phyloP scores from a whole-genome alignment of 1,140 invertebrate genomes.

The Nasonia longicornis region DNA sequence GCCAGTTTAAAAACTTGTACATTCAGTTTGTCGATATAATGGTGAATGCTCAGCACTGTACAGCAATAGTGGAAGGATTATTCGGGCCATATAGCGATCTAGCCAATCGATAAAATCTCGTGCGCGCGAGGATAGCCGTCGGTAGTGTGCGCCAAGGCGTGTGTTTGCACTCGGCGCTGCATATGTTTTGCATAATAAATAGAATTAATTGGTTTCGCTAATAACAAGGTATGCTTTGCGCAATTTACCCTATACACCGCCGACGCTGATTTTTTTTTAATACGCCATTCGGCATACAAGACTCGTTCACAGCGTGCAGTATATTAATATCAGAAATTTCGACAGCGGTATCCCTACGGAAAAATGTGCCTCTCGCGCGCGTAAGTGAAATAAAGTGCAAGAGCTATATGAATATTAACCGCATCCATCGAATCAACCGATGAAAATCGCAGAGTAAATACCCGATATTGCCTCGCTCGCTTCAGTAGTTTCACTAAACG shows the following conservation, averaged over 20 bases:
- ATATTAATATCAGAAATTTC: constrained; percentile 7
- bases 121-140: neutral
- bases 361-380: too few relatives aligned
- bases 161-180: constrained; percentile 25
- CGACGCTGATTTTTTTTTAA: constrained; percentile 15
- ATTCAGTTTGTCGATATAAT: neutral
- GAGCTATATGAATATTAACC: neutral
- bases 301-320: neutral
- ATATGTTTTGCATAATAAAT: constrained; percentile 46
- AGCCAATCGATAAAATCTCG: constrained; percentile 31
- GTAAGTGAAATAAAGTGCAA: too few relatives aligned
- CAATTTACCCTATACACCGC: neutral
- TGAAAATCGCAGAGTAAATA: neutral
- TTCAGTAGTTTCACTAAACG: too few relatives aligned
- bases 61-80: constrained; percentile 19
- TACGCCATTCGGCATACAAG: neutral
- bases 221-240: constrained; percentile 33
- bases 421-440: neutral
- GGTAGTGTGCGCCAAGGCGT: neutral
- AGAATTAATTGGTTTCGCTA: constrained; percentile 44
- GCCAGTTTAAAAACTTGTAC: neutral
- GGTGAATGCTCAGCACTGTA: neutral
- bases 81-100: constrained; percentile 30
- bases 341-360: neutral
- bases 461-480: too few relatives aligned